Conservation (phyloP, 2,797 vertebrate genomes). For the Sternarchorhynchus goeldii region DNA sequence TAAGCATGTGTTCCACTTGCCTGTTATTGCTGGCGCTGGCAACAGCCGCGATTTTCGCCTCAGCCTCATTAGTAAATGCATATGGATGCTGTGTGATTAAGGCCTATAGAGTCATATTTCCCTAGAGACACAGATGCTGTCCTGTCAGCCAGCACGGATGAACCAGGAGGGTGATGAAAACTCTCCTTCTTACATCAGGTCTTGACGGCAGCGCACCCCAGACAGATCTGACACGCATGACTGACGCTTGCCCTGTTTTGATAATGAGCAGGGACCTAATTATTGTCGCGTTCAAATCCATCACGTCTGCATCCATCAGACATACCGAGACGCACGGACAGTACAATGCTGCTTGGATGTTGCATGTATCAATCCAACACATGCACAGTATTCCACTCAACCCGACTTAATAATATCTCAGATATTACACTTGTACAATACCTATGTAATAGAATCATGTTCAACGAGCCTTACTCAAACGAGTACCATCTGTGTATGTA, state of each 20-base stretch:
- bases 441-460: neutral
- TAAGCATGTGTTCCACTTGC: neutral
- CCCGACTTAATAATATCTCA: neutral
- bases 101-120: slow-evolving; percentile 25
- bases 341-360: neutral
- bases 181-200: slow-evolving; percentile 9
- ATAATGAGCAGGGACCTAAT: slow-evolving; percentile 41
- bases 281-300: slow-evolving; percentile 47
- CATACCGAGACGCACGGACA: slow-evolving; percentile 17
- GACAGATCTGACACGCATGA: slow-evolving; percentile 40
- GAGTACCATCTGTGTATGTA: neutral
- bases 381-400: neutral
- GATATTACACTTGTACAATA: neutral
- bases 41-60: neutral
- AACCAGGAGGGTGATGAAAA: slow-evolving; percentile 35
- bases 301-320: slow-evolving; percentile 31
- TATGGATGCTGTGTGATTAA: slow-evolving; percentile 35
- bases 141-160: slow-evolving; percentile 38
- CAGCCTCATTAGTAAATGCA: slow-evolving; percentile 34
- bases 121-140: slow-evolving; percentile 23
- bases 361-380: slow-evolving; percentile 31
- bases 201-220: slow-evolving; percentile 30
- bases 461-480: neutral
- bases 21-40: neutral
- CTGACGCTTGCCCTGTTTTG: slow-evolving; percentile 41